Percentiles rank a stretch among this genome's conserved stretches.
These are phyloP conservation scores for Sialia sialis DNA, from an alignment of 2,113 vertebrate species.

Conservation along the genomic window DNA sequence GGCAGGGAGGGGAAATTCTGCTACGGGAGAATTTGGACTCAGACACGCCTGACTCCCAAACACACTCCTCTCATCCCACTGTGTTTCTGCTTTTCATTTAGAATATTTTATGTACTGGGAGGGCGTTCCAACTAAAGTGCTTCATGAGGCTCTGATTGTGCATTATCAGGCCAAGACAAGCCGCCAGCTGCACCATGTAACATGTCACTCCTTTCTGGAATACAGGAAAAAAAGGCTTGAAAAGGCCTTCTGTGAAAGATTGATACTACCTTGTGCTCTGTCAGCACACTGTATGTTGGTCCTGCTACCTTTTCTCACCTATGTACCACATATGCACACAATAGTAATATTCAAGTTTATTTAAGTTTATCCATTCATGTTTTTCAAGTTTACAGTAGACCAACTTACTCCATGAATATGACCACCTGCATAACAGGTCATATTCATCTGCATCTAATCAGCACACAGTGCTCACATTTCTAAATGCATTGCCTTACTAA, in stretches of 20 bases:
- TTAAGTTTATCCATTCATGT: not conserved
- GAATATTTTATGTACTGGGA: not conserved
- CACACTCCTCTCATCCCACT: not conserved
- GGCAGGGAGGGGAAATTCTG: not conserved
- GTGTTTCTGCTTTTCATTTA: conserved; percentile 6
- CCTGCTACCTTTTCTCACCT: not conserved
- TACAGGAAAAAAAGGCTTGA: not conserved
- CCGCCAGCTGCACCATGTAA: not conserved
- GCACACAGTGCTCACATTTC: not conserved
- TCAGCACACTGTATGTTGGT: not conserved
- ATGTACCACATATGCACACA: not conserved
- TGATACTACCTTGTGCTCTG: not conserved
- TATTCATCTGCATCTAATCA: not conserved
- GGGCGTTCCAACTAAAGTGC: not conserved
- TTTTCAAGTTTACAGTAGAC: not conserved
- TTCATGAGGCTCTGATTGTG: not conserved
- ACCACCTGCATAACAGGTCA: not conserved
- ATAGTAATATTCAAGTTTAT: not conserved
- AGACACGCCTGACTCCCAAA: not conserved
- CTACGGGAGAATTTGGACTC: not conserved
- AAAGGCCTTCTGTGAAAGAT: not conserved
- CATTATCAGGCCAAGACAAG: not conserved
- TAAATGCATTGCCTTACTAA: not conserved
- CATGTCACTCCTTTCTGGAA: not conserved
- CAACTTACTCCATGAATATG: not conserved